phyloP scores from a whole-genome alignment of 2,113 vertebrate species.

The Anhinga anhinga region DNA sequence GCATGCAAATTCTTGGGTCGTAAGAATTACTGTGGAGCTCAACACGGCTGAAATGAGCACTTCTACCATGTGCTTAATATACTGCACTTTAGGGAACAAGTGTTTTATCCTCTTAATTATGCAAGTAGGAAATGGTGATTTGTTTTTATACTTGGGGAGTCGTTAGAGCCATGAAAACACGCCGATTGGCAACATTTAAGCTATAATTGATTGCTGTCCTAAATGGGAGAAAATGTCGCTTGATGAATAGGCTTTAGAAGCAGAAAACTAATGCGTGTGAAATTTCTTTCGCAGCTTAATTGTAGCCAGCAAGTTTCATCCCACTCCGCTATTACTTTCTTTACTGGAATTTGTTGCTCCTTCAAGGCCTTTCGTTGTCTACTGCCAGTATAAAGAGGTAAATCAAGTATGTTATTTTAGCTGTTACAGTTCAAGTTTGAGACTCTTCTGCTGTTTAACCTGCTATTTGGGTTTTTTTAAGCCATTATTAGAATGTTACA shows the following conservation, averaged over 20 bases:
- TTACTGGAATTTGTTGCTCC: constrained; percentile 90
- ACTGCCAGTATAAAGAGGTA: constrained; percentile 97
- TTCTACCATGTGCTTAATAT: neutral
- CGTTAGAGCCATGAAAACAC: neutral
- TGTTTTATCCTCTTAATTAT: neutral
- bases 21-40: neutral
- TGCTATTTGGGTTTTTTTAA: constrained; percentile 35
- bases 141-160: neutral
- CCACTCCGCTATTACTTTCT: constrained; percentile 82
- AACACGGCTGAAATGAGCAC: neutral
- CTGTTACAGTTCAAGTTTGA: neutral
- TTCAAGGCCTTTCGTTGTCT: constrained; percentile 93
- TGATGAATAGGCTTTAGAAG: neutral
- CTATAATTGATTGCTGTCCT: neutral
- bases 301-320: constrained; percentile 90
- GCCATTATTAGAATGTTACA: constrained; percentile 94
- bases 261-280: neutral
- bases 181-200: neutral
- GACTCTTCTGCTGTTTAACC: neutral
- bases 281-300: constrained; percentile 83
- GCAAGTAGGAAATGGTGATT: neutral
- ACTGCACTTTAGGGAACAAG: neutral
- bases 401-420: neutral
- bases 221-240: neutral
- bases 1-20: neutral